phyloP scores from a whole-genome alignment of 2,888 invertebrate species.

The Sylvicola fuscatus region DNA sequence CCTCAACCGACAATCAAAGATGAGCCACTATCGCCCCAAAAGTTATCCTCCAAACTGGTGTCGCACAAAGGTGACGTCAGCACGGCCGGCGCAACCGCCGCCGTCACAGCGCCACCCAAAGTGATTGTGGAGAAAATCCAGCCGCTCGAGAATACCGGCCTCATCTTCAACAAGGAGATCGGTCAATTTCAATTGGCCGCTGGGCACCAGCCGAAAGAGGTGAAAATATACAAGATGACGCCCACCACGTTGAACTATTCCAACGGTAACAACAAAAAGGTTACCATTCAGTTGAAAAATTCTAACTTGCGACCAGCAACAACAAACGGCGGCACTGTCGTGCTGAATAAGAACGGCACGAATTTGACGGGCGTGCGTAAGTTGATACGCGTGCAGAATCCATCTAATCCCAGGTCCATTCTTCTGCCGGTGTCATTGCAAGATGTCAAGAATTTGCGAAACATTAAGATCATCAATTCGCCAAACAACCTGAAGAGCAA shows the following conservation, averaged over 20 bases:
- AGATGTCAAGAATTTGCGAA: constrained; percentile 47
- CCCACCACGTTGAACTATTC: neutral
- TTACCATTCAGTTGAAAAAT: neutral
- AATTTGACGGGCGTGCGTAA: constrained; percentile 6
- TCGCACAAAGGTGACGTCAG: no score
- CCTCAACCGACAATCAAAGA: no score
- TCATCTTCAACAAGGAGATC: no score
- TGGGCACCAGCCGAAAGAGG: neutral
- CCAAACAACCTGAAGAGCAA: constrained; percentile 32
- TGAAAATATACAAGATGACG: constrained; percentile 2
- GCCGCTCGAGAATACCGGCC: neutral
- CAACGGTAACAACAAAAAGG: constrained; percentile 1
- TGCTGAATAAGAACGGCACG: neutral
- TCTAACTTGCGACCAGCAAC: neutral
- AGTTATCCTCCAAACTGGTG: no score
- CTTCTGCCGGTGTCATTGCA: constrained; percentile 47
- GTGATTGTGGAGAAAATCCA: constrained; percentile 12
- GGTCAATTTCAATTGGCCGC: no score
- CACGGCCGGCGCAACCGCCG: neutral
- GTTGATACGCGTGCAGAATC: constrained; percentile 11
- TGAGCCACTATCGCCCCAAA: no score
- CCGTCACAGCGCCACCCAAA: constrained; percentile 6
- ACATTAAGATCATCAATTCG: constrained; percentile 46
- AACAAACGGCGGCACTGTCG: neutral
- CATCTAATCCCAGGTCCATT: constrained; percentile 29